Evolutionary conservation across 2,113 vertebrate species (phyloP).

Genomic region (Nanger granti): DNA sequence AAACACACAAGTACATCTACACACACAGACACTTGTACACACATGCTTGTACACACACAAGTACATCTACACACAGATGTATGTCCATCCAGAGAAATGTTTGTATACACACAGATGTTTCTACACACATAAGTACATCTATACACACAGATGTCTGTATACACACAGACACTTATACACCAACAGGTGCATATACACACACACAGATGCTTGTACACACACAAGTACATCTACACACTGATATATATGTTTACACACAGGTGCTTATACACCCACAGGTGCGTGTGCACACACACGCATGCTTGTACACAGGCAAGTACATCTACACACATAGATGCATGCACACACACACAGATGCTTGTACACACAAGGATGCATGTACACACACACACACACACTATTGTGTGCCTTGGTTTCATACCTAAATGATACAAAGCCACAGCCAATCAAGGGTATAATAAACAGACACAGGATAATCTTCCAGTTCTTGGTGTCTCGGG

Average conservation of each 20-base stretch:
- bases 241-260: neutral
- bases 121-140: neutral
- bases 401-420: slow-evolving; percentile 48
- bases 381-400: neutral
- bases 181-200: neutral
- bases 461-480: slow-evolving; percentile 91
- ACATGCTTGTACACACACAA: neutral
- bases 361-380: neutral
- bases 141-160: neutral
- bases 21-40: neutral
- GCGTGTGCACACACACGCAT: accelerated
- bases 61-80: neutral
- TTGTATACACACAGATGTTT: neutral
- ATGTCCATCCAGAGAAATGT: too few relatives aligned
- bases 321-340: neutral
- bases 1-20: neutral
- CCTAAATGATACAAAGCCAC: slow-evolving; percentile 92
- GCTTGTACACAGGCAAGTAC: neutral
- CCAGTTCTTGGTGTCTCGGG: slow-evolving; percentile 93
- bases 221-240: neutral
- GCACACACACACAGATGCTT: neutral
- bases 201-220: neutral
- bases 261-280: neutral
- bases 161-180: too few relatives aligned
- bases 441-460: slow-evolving; percentile 91